These are phyloP conservation scores for Rotaria socialis DNA, from an alignment of 2,888 invertebrate genomes.

Conservation along the genomic window DNA sequence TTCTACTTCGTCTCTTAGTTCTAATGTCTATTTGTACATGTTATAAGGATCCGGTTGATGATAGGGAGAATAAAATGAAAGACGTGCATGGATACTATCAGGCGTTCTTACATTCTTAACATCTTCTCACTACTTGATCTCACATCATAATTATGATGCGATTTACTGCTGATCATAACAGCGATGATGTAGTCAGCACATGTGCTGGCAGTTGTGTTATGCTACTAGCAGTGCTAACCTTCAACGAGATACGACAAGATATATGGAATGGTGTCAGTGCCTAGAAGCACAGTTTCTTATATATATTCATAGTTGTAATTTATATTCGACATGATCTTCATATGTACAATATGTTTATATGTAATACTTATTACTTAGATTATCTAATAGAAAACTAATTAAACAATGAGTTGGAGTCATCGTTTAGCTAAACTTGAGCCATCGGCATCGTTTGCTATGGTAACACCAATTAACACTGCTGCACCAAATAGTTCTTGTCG, in stretches of 20 bases:
- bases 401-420: not conserved
- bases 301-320: not conserved
- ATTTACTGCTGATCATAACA: not conserved
- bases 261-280: not conserved
- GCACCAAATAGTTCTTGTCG: no score
- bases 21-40: not conserved
- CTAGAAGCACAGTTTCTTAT: no score
- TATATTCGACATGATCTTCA: not conserved
- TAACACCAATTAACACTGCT: not conserved
- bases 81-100: not conserved
- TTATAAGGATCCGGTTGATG: not conserved
- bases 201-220: not conserved
- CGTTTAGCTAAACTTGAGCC: not conserved
- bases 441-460: not conserved
- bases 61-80: not conserved
- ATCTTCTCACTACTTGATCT: no score
- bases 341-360: not conserved
- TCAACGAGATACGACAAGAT: not conserved
- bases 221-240: not conserved
- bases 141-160: no score
- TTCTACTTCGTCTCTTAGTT: no score
- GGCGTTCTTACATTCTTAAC: no score
- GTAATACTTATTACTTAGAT: not conserved
- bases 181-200: not conserved
- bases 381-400: not conserved